These are phyloP conservation scores for Myxocyprinus asiaticus DNA, from an alignment of 2,113 vertebrate genomes.

Conservation along the genomic window DNA sequence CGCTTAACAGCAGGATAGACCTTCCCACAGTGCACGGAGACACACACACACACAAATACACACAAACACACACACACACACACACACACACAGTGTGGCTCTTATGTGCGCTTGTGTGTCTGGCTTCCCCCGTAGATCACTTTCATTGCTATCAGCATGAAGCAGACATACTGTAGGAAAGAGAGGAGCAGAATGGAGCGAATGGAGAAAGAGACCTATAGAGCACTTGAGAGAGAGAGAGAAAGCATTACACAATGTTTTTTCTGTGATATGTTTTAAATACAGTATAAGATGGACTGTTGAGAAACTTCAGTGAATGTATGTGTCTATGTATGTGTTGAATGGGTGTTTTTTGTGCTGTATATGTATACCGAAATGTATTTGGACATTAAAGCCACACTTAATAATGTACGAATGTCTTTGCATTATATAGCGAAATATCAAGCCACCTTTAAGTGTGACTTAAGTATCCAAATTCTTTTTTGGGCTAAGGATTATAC, in stretches of 20 bases:
- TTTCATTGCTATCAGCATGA: constrained; percentile 48
- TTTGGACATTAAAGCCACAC: no score
- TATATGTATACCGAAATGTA: neutral
- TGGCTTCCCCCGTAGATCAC: constrained; percentile 40
- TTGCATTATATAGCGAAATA: no score
- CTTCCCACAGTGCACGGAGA: neutral
- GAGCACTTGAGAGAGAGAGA: neutral
- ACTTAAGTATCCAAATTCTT: no score
- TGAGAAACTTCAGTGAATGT: constrained; percentile 2
- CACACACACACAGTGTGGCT: neutral
- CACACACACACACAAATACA: no score
- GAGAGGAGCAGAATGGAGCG: neutral
- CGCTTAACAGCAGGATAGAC: constrained; percentile 30
- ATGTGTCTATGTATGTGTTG: neutral
- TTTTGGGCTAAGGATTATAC: no score
- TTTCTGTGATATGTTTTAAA: constrained; percentile 29
- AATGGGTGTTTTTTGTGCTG: neutral
- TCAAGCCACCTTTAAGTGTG: no score
- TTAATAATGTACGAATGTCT: no score
- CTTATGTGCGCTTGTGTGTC: neutral
- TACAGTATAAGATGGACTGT: neutral
- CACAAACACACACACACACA: no score
- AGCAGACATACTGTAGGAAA: constrained; percentile 21
- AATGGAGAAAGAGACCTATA: neutral
- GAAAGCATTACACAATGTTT: constrained; percentile 3